phyloP scores from a whole-genome alignment of 1,140 invertebrate genomes.

The Saccostrea glomerata region DNA sequence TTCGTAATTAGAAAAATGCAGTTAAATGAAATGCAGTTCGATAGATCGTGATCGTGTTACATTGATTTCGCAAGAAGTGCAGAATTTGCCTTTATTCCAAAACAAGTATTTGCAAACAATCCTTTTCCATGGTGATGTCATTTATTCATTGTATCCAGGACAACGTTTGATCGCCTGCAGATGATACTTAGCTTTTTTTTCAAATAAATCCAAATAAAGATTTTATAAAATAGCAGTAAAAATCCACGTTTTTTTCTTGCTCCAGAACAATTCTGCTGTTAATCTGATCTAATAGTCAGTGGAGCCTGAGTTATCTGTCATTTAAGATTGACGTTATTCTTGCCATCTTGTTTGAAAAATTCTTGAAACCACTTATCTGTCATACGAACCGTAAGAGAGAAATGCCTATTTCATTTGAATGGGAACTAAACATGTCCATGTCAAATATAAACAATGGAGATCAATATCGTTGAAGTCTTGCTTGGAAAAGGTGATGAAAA shows the following conservation, averaged over 20 bases:
- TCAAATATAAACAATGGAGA: neutral
- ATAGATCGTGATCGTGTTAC: neutral
- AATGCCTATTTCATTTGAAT: neutral
- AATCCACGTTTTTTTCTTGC: neutral
- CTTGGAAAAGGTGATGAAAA: too few relatives aligned
- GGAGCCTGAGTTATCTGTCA: neutral
- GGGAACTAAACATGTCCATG: neutral
- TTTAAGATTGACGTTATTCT: neutral
- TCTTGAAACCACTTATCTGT: neutral
- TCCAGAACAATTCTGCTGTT: neutral
- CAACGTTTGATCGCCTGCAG: neutral
- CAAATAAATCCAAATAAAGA: neutral
- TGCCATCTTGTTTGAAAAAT: neutral
- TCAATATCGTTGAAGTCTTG: neutral
- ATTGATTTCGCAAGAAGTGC: slow-evolving; percentile 1
- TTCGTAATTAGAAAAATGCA: neutral
- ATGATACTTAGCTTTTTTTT: neutral
- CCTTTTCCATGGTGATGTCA: neutral
- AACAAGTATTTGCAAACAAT: neutral
- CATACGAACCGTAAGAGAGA: neutral
- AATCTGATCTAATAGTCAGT: neutral
- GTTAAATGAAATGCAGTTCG: neutral
- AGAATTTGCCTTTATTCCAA: neutral
- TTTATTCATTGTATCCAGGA: neutral
- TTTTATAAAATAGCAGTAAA: neutral